Evolutionary conservation across 2,888 invertebrate species (phyloP), one percentile per base, ranked within the genome.

Genomic region (Amphipyra tragopoginis): DNA sequence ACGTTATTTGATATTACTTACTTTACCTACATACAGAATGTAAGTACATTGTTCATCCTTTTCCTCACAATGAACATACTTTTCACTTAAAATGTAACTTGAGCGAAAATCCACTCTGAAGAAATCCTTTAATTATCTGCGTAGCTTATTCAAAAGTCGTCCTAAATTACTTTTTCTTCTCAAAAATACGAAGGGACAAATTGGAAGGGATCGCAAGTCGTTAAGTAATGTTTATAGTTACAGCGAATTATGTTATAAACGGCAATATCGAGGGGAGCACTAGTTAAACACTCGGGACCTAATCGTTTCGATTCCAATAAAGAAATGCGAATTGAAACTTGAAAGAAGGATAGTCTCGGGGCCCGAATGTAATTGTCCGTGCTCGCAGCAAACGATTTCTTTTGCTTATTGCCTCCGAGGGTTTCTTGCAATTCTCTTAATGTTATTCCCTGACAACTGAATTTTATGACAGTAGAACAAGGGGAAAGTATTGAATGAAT

Each of bases 261-360:
- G 68, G 65, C 55, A 62, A 72, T 74, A 65, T 77, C 77, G 71
- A 83, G 77, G 84, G 68, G 66, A 54, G 62, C 65, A 75, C 77
- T 82, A 82, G 85, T 85, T 86, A 85, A 77, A 80, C 80, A 81
- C 78, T 79, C 76, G 54, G 65, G 75, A 82, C 75, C 74, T 81
- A 86, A 84, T 87, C 87, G 86, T 84, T 87, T 83, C 86, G 79
- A 84, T 85, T 86, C 85, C 86, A 88, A 90, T 89, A 89, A 89
- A 87, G 86, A 88, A 89, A 88, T 87, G 82, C 77, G 86, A 90
- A 89, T 89, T 88, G 89, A 89, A 90, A 90, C 88, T 88, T 88
- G 88, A 88, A 90, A 90, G 89, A 88, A 89, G 86, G 85, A 88
- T 88, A 87, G 86, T 86, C 84, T 83, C 79, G 73, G 78, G 79